Percentiles rank a stretch among this genome's conserved stretches.
Evolutionary conservation across 2,888 invertebrate species (phyloP).

Genomic region (Nomada lathburiana): DNA sequence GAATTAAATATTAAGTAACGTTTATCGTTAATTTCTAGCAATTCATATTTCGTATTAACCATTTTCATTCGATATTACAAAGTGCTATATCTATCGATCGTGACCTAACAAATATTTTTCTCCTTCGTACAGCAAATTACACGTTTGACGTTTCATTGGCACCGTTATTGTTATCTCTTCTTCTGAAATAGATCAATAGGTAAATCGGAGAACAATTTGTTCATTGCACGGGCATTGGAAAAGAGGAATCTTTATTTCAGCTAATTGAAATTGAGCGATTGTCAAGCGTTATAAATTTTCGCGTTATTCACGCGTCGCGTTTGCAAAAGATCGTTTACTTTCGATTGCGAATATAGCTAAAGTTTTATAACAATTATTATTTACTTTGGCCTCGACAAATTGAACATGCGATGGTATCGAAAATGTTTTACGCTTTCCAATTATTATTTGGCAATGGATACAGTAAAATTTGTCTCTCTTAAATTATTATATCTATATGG

Average conservation of each 20-base stretch:
- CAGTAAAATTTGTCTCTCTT: not conserved
- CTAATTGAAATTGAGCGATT: constrained; percentile 29
- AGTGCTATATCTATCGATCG: constrained; percentile 11
- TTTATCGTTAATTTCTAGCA: constrained; percentile 12
- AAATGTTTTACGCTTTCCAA: not conserved
- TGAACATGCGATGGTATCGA: constrained; percentile 15
- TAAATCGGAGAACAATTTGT: not conserved
- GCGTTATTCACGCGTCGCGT: not conserved
- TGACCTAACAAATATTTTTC: constrained; percentile 22
- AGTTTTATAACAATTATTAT: constrained; percentile 6
- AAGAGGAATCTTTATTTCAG: constrained; percentile 14
- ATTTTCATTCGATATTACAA: constrained; percentile 32
- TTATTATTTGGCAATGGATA: not conserved
- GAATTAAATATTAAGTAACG: constrained; percentile 2
- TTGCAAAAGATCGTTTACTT: not conserved
- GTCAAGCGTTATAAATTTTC: not conserved
- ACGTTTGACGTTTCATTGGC: not conserved
- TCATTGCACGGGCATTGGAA: not conserved
- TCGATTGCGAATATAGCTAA: constrained; percentile 6
- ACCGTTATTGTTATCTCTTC: not conserved
- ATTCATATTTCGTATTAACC: constrained; percentile 5
- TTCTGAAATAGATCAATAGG: not conserved
- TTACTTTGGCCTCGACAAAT: not conserved
- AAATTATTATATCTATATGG: constrained; percentile 22
- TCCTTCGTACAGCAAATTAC: not conserved